Evolutionary conservation across 2,113 vertebrate species (phyloP), one percentile per base, ranked within the genome.

Genomic region (Terrapene triunguis): DNA sequence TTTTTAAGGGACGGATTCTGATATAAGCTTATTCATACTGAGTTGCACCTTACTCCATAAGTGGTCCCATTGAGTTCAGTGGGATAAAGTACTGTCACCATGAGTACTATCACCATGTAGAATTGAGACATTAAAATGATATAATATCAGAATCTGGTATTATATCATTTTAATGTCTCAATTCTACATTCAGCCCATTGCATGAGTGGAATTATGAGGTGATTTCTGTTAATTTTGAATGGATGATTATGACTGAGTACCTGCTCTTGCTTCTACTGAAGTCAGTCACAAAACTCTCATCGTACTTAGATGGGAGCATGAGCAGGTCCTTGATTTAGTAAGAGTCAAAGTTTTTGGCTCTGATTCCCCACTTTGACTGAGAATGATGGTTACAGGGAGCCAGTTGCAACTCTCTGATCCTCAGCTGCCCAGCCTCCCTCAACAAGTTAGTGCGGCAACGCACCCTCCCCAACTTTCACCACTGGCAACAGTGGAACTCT

Each of bases 131-230:
- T n/a, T n/a, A n/a, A n/a, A n/a, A n/a, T n/a, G n/a, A n/a, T n/a
- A 92, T 82, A 84, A 48, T 94, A n/a, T 65, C 79, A 93, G 89
- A 82, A 65, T 74, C 53, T 89, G 83, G 89, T 85, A 53, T n/a
- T 3, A 0, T 6, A 7, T 42, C 1, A 0, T 78, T 97, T 87
- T 84, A 72, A 84, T 83, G 90, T 92, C 72, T 87, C 78, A 84
- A 78, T 82, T 89, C 85, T 89, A 95, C 84, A 88, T 94, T n/a
- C 65, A 38, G 35, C 83, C 90, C 72, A 47, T 32, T 42, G 32
- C 83, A 3, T 0, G 55, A 29, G 89, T 74, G 90, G 93, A 96
- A 57, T 91, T 96, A 85, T 87, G 93, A 95, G 89, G 87, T 94
- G 87, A 80, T 89, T 96, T 89, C 89, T 96, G n/a, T 84, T 97